These are phyloP conservation scores for Nanorana parkeri DNA, from an alignment of 2,113 vertebrate genomes.

Conservation along the genomic window DNA sequence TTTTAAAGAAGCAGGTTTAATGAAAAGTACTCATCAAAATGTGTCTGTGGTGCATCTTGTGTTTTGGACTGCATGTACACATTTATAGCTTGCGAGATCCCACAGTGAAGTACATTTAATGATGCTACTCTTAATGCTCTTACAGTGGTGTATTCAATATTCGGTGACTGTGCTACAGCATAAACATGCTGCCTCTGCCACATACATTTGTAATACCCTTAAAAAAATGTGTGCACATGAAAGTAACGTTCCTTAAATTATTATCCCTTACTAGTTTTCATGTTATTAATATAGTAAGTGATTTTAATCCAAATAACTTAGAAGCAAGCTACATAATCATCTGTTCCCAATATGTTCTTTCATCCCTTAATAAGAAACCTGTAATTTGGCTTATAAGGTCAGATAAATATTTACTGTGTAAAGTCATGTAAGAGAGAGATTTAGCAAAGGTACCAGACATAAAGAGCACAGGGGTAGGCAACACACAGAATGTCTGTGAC, in stretches of 20 bases:
- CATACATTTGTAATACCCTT: neutral
- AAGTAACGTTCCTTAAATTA: neutral
- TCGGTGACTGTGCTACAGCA: too few relatives aligned
- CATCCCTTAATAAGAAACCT: conserved; percentile 12
- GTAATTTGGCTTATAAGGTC: conserved; percentile 16
- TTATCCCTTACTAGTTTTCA: neutral
- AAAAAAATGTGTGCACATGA: neutral
- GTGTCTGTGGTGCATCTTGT: too few relatives aligned
- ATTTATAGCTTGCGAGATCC: too few relatives aligned
- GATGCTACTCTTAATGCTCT: too few relatives aligned
- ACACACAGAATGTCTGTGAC: conserved; percentile 1
- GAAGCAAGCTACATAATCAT: neutral
- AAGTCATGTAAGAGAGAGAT: neutral
- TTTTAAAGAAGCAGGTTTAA: too few relatives aligned
- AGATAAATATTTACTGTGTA: conserved; percentile 13
- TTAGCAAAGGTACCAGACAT: neutral
- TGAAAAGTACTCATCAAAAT: too few relatives aligned
- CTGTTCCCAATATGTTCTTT: conserved; percentile 31
- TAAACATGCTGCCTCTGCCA: too few relatives aligned
- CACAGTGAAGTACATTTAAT: too few relatives aligned
- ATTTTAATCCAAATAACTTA: neutral
- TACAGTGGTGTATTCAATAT: too few relatives aligned
- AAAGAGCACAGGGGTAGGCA: neutral
- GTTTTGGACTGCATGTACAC: too few relatives aligned
- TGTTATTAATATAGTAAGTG: neutral